Evolutionary conservation across 2,888 invertebrate species (phyloP).

Genomic region (Caenorhabditis sp.): DNA sequence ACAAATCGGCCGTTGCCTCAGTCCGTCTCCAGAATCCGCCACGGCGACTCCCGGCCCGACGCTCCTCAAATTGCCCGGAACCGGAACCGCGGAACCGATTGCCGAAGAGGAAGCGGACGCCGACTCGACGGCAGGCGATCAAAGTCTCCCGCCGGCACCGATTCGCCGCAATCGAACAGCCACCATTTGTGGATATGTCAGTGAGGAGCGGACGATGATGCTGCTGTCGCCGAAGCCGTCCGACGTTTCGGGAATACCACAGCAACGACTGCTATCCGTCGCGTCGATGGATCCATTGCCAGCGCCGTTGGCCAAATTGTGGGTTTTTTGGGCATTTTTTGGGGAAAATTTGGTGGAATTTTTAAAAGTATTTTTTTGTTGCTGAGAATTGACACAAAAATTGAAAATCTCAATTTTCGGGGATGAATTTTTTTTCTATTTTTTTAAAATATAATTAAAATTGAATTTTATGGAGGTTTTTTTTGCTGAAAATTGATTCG

Average conservation of each 20-base stretch:
- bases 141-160: slow-evolving; percentile 43
- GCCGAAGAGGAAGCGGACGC: slow-evolving; percentile 19
- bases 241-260: slow-evolving; percentile 40
- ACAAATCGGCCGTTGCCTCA: slow-evolving; percentile 19
- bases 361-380: background rate
- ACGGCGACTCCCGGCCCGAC: slow-evolving; percentile 26
- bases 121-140: slow-evolving; percentile 10
- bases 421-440: background rate
- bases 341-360: background rate
- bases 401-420: too few relatives aligned
- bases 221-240: slow-evolving; percentile 57
- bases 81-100: slow-evolving; percentile 41
- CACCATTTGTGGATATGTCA: slow-evolving; percentile 60
- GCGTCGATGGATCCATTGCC: slow-evolving; percentile 62
- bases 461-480: too few relatives aligned
- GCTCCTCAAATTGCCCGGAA: slow-evolving; percentile 53
- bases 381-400: too few relatives aligned
- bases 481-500: too few relatives aligned
- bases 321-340: slow-evolving; percentile 15
- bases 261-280: slow-evolving; percentile 51
- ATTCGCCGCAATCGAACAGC: slow-evolving; percentile 56
- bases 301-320: slow-evolving; percentile 44
- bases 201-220: slow-evolving; percentile 41
- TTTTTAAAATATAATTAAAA: too few relatives aligned
- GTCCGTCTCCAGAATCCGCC: slow-evolving; percentile 40